Percentiles rank a stretch among this genome's conserved stretches.
phyloP scores from a whole-genome alignment of 2,797 vertebrate species.

The Danio jaintianensis region DNA sequence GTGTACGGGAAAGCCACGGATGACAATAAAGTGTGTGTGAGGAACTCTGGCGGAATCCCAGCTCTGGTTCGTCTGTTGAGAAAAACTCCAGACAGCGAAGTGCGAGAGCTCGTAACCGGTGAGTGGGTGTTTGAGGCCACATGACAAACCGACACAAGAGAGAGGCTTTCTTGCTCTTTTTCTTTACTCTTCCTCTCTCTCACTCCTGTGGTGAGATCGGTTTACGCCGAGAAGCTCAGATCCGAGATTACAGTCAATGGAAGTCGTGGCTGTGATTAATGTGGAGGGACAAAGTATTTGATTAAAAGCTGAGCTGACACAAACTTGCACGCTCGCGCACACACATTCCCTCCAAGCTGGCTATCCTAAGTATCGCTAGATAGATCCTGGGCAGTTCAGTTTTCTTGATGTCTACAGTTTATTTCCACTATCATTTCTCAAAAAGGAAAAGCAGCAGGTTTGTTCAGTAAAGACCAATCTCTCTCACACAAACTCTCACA shows the following conservation, averaged over 20 bases:
- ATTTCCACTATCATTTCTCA: conserved; percentile 26
- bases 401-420: not conserved
- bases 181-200: conserved; percentile 31
- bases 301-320: conserved; percentile 40
- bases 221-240: conserved; percentile 28
- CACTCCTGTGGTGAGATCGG: conserved; percentile 11
- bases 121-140: conserved; percentile 58
- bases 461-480: not conserved
- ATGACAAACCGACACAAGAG: conserved; percentile 40
- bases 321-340: conserved; percentile 1
- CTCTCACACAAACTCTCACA: not conserved
- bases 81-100: conserved; percentile 92
- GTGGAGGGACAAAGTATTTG: conserved; percentile 41
- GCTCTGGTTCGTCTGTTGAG: conserved; percentile 92
- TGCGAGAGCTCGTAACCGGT: conserved; percentile 96
- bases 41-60: conserved; percentile 95
- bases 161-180: conserved; percentile 5
- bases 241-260: conserved; percentile 25
- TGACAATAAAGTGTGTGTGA: conserved; percentile 97
- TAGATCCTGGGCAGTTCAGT: not conserved
- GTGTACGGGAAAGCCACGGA: conserved; percentile 97
- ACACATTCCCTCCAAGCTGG: not conserved
- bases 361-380: not conserved
- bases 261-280: conserved; percentile 48
- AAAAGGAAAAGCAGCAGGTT: not conserved